Conservation (phyloP, 2,113 vertebrate species). For the Ptychochromis oligacanthus region DNA sequence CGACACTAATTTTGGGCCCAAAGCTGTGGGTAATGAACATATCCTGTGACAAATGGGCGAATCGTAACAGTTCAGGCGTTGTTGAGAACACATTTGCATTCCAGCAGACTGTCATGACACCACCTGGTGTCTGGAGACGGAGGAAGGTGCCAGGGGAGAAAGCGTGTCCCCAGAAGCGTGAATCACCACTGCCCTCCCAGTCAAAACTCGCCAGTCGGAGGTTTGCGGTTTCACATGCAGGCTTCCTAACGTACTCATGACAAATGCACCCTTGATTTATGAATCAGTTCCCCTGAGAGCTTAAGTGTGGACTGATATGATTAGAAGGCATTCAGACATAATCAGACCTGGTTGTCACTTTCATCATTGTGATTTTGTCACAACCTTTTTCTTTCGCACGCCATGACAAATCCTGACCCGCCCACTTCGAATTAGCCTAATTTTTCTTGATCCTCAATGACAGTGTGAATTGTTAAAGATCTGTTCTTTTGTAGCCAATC, state of each 20-base stretch:
- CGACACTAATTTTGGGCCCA: slow-evolving; percentile 81
- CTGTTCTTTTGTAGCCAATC: slow-evolving; percentile 13
- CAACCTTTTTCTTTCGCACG: slow-evolving; percentile 12
- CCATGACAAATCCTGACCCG: slow-evolving; percentile 6
- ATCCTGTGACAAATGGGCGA: slow-evolving; percentile 79
- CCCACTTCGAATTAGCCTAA: slow-evolving; percentile 27
- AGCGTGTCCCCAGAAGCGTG: slow-evolving; percentile 56
- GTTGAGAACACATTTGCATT: slow-evolving; percentile 79
- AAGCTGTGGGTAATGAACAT: slow-evolving; percentile 82
- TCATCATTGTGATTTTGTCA: slow-evolving; percentile 31
- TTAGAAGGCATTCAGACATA: slow-evolving; percentile 37
- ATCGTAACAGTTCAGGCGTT: slow-evolving; percentile 71
- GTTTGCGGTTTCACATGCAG: slow-evolving; percentile 4
- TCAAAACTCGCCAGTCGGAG: not conserved
- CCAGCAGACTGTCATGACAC: slow-evolving; percentile 76
- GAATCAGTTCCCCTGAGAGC: slow-evolving; percentile 20
- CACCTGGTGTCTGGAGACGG: slow-evolving; percentile 80
- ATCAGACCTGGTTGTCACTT: slow-evolving; percentile 36
- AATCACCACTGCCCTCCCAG: slow-evolving; percentile 38
- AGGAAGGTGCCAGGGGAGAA: slow-evolving; percentile 46
- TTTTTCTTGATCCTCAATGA: slow-evolving; percentile 5
- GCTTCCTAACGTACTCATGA: not conserved
- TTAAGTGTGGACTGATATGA: slow-evolving; percentile 31
- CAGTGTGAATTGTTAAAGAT: slow-evolving; percentile 20
- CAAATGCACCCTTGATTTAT: slow-evolving; percentile 34